Evolutionary conservation across 2,113 vertebrate genomes (phyloP), one percentile per base, ranked within the genome.

Genomic region (Nibea albiflora): DNA sequence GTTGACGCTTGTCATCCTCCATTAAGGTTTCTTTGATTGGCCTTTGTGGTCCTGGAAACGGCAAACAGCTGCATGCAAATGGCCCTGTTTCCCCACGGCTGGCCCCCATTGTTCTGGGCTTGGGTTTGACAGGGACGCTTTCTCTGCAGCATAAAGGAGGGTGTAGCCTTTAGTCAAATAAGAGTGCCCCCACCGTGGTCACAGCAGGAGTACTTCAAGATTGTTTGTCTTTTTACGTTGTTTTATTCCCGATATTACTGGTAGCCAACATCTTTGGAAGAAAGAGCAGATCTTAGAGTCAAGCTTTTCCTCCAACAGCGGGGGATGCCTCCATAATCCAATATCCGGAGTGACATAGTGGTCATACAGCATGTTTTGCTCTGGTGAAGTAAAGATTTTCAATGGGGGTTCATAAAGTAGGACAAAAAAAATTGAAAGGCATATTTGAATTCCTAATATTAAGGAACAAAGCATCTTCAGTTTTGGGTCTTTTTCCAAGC

Each of bases 61-160:
- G 95, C 96, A 96, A 98, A 97, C 97, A 98, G 97, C 96, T 96
- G 96, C 96, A 97, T 97, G 96, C 96, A 97, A 97, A 97, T 96
- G 95, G 96, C 83, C 94, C 93, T 69, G 91, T 95, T 94, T 95
- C 85, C 95, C 95, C 84, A 81, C 91, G 91, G 91, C 94, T 95
- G 94, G 94, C 93, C 95, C 93, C 96, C 93, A 96, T 96, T 97
- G 97, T 96, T 94, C 95, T 90, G 93, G 83, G 93, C 94, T 95
- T 94, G 92, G 91, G 91, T 95, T 91, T 96, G 95, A 97, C 95
- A 95, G 96, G 95, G 97, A 97, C 94, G 95, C 95, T 97, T 95
- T 96, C 96, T 96, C 84, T 91, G 92, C 66, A 92, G 94, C 94
- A 96, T 96, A 96, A 96, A 96, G 90, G 90, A 93, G 87, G 92